Evolutionary conservation across 2,888 invertebrate genomes (phyloP).

Genomic region (Anodontia alba): DNA sequence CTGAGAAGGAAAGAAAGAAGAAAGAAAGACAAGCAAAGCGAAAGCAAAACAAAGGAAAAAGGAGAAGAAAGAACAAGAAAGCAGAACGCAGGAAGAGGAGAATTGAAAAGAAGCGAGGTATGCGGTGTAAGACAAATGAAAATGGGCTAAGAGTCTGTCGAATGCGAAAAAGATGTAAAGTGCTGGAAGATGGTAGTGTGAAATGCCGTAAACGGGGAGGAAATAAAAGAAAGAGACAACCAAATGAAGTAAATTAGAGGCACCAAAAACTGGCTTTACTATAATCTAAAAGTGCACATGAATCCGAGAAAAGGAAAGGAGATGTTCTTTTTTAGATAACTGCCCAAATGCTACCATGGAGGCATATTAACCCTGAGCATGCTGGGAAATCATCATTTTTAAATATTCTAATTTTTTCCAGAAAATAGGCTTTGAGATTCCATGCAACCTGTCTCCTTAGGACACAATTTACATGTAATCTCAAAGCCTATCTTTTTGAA

Average conservation of each 20-base stretch:
- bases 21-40: slow-evolving; percentile 32
- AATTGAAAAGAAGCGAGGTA: slow-evolving; percentile 51
- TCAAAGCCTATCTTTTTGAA: too few relatives aligned
- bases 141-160: slow-evolving; percentile 40
- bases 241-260: background rate
- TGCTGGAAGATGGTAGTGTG: slow-evolving; percentile 28
- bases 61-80: slow-evolving; percentile 33
- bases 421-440: too few relatives aligned
- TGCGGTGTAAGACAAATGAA: slow-evolving; percentile 37
- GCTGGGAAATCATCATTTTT: too few relatives aligned
- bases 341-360: too few relatives aligned
- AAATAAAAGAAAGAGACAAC: background rate
- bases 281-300: too few relatives aligned
- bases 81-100: slow-evolving; percentile 58
- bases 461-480: too few relatives aligned
- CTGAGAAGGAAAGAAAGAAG: slow-evolving; percentile 42
- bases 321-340: too few relatives aligned
- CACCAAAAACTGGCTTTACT: too few relatives aligned
- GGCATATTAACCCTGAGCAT: too few relatives aligned
- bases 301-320: too few relatives aligned
- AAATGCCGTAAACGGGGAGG: slow-evolving; percentile 37
- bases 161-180: slow-evolving; percentile 41
- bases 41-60: slow-evolving; percentile 31
- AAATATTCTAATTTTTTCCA: too few relatives aligned
- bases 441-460: too few relatives aligned